Conservation (phyloP, 2,113 vertebrate genomes). For the Cyprinodon variegatus region DNA sequence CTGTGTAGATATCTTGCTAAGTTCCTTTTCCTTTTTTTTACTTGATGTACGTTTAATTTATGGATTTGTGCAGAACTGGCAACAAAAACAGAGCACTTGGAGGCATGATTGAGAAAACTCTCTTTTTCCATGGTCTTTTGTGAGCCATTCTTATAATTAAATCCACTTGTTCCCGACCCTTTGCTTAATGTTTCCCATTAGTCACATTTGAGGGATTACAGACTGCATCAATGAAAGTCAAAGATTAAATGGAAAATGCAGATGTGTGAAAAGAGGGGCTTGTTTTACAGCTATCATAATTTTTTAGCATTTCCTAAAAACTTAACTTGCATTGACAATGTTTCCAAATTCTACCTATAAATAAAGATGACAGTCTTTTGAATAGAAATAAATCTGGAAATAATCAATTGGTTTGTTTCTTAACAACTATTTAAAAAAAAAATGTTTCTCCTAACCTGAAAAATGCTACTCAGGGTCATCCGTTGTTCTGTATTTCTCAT, state of each 20-base stretch:
- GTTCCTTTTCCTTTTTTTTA: slow-evolving; percentile 30
- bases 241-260: slow-evolving; percentile 81
- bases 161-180: slow-evolving; percentile 78
- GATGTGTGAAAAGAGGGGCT: slow-evolving; percentile 76
- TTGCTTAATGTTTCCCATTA: slow-evolving; percentile 80
- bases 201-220: slow-evolving; percentile 82
- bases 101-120: slow-evolving; percentile 60
- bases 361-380: slow-evolving; percentile 57
- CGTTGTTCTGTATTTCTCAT: slow-evolving; percentile 20
- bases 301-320: slow-evolving; percentile 72
- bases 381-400: slow-evolving; percentile 31
- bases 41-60: slow-evolving; percentile 38
- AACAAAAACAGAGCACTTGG: slow-evolving; percentile 60
- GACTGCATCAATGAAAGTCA: slow-evolving; percentile 78
- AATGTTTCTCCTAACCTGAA: slow-evolving; percentile 24
- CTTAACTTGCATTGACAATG: slow-evolving; percentile 65
- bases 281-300: slow-evolving; percentile 72
- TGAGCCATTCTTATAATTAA: slow-evolving; percentile 78
- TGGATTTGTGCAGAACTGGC: slow-evolving; percentile 40
- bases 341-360: slow-evolving; percentile 60
- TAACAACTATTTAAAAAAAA: slow-evolving; percentile 31
- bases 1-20: slow-evolving; percentile 27
- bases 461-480: background rate
- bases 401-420: slow-evolving; percentile 35
- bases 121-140: slow-evolving; percentile 60